These are phyloP conservation scores for Aporrectodea caliginosa DNA, from an alignment of 1,140 invertebrate genomes.

Conservation along the genomic window DNA sequence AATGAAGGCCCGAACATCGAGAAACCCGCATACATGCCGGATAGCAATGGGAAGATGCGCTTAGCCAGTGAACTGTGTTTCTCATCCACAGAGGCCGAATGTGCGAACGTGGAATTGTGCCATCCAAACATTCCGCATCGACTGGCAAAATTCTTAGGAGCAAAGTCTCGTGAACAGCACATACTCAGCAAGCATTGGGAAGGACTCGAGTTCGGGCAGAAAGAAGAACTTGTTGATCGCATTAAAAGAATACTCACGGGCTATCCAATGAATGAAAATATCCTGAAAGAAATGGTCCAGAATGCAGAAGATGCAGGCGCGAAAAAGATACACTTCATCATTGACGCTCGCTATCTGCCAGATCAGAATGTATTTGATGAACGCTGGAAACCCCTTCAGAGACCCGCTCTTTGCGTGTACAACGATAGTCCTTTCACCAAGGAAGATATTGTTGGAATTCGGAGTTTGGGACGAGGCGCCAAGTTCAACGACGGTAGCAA, in stretches of 20 bases:
- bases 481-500: slow-evolving; percentile 35
- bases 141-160: neutral
- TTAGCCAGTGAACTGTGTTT: neutral
- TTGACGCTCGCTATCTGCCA: slow-evolving; percentile 35
- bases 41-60: neutral
- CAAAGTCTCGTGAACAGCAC: neutral
- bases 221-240: slow-evolving; percentile 35
- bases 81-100: too few relatives aligned
- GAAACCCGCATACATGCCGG: neutral
- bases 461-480: slow-evolving; percentile 39
- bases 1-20: neutral
- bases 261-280: slow-evolving; percentile 43
- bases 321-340: slow-evolving; percentile 42
- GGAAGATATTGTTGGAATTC: slow-evolving; percentile 40
- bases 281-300: slow-evolving; percentile 43
- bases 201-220: slow-evolving; percentile 20
- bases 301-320: slow-evolving; percentile 56
- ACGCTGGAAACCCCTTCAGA: slow-evolving; percentile 35
- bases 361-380: slow-evolving; percentile 34
- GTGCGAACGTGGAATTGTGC: neutral
- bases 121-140: neutral
- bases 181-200: neutral
- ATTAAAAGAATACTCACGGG: slow-evolving; percentile 42
- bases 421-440: slow-evolving; percentile 43
- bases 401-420: slow-evolving; percentile 40